Evolutionary conservation across 2,797 vertebrate genomes (phyloP).

Genomic region (Liasis olivaceus): DNA sequence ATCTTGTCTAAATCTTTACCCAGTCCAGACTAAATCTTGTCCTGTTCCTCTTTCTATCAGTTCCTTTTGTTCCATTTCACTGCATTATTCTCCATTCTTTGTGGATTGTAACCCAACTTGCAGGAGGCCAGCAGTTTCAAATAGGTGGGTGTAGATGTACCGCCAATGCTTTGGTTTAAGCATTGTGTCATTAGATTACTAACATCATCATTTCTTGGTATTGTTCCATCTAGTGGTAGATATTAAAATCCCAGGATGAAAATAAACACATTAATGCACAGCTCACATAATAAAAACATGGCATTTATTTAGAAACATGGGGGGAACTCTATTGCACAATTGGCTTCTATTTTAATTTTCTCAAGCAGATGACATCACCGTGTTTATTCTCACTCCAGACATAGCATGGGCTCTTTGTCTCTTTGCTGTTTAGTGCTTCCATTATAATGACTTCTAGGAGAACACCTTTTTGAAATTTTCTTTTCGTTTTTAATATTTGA

Average conservation of each 20-base stretch:
- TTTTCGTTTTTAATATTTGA: not conserved
- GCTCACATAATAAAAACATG: conserved; percentile 33
- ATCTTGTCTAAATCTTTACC: not conserved
- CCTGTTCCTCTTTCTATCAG: not conserved
- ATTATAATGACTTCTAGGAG: conserved; percentile 18
- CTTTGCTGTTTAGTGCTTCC: not conserved
- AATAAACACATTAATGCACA: conserved; percentile 47
- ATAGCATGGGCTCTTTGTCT: not conserved
- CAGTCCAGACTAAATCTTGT: not conserved
- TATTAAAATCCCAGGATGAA: conserved; percentile 58
- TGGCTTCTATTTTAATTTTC: conserved; percentile 45
- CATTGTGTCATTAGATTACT: conserved; percentile 15
- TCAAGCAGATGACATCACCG: conserved; percentile 37
- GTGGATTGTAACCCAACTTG: not conserved
- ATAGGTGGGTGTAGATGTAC: not conserved
- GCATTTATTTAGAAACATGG: conserved; percentile 53
- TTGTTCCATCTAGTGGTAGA: conserved; percentile 45
- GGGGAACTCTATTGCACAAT: conserved; percentile 30
- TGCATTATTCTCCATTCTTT: not conserved
- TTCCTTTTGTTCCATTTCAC: not conserved
- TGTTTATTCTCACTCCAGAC: conserved; percentile 57
- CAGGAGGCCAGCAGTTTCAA: not conserved
- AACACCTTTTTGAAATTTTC: not conserved
- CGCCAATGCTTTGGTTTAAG: not conserved
- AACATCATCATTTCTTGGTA: conserved; percentile 20